Evolutionary conservation across 2,797 vertebrate genomes (phyloP).

Genomic region (Catharus ustulatus): DNA sequence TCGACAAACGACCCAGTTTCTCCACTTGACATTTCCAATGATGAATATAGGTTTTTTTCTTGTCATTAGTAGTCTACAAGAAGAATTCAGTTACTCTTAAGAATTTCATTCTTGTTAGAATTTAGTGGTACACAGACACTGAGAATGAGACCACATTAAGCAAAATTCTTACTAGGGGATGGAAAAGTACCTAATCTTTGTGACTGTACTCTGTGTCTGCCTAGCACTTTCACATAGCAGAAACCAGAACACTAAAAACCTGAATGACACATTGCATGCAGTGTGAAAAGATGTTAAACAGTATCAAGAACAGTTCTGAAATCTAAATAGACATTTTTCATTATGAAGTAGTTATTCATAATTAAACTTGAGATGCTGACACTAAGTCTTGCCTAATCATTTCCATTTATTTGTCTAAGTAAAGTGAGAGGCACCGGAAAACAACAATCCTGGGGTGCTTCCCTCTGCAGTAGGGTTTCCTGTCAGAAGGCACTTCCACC

Average conservation of each 20-base stretch:
- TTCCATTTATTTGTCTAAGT: not conserved
- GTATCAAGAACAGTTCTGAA: not conserved
- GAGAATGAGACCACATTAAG: not conserved
- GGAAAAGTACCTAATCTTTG: not conserved
- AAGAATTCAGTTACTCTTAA: not conserved
- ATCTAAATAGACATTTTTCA: not conserved
- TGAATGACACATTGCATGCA: not conserved
- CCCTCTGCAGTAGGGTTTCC: not conserved
- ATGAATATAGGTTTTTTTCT: not conserved
- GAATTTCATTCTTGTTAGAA: not conserved
- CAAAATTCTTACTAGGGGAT: not conserved
- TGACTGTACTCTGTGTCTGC: not conserved
- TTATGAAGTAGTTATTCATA: not conserved
- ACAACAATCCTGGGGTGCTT: not conserved
- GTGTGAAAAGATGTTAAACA: not conserved
- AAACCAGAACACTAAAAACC: not conserved
- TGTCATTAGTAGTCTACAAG: not conserved
- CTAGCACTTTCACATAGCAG: not conserved
- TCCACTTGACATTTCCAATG: not conserved
- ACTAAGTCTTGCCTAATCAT: not conserved
- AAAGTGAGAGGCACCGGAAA: not conserved
- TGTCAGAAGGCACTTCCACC: not conserved
- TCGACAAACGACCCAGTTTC: slow-evolving; percentile 38
- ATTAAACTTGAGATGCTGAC: not conserved
- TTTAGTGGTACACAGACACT: not conserved